Percentiles rank a stretch among this genome's conserved stretches.
phyloP scores from a whole-genome alignment of 2,797 vertebrate species.

The Rhadinocentrus ornatus region DNA sequence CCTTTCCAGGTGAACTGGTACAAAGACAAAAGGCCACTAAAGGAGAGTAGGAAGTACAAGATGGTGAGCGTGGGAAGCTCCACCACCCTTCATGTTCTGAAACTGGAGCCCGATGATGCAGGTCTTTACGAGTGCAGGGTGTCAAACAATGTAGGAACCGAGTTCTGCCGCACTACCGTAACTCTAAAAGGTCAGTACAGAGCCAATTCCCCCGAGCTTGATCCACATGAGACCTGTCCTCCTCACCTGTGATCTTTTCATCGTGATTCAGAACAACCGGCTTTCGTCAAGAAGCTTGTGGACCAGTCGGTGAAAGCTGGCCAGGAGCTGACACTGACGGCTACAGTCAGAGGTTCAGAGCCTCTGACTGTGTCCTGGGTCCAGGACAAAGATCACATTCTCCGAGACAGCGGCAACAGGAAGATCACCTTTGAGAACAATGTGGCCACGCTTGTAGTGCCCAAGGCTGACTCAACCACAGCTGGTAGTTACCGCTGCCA shows the following conservation, averaged over 20 bases:
- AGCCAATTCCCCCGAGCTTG: neutral
- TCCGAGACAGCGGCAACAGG: constrained; percentile 88
- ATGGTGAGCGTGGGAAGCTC: constrained; percentile 88
- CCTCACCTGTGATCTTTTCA: constrained; percentile 45
- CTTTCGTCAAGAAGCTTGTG: constrained; percentile 88
- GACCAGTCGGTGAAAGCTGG: constrained; percentile 85
- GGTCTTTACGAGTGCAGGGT: constrained; percentile 92
- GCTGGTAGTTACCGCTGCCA: constrained; percentile 89
- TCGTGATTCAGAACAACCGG: constrained; percentile 86
- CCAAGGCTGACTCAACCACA: constrained; percentile 79
- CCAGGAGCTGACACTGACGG: constrained; percentile 83
- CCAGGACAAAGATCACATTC: constrained; percentile 89
- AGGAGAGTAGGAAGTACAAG: constrained; percentile 93
- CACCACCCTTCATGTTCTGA: constrained; percentile 88
- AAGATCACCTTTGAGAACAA: constrained; percentile 88
- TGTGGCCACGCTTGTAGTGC: constrained; percentile 85
- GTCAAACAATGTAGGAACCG: constrained; percentile 89
- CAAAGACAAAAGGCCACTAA: constrained; percentile 93
- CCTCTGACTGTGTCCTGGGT: constrained; percentile 90
- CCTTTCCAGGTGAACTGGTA: constrained; percentile 94
- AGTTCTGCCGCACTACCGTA: constrained; percentile 82
- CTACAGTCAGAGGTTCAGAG: constrained; percentile 87
- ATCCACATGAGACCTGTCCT: neutral
- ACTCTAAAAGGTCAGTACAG: constrained; percentile 90
- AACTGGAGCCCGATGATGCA: constrained; percentile 87